Evolutionary conservation across 2,888 invertebrate genomes (phyloP), one percentile per base, ranked within the genome.

Genomic region (Plebejus argus): DNA sequence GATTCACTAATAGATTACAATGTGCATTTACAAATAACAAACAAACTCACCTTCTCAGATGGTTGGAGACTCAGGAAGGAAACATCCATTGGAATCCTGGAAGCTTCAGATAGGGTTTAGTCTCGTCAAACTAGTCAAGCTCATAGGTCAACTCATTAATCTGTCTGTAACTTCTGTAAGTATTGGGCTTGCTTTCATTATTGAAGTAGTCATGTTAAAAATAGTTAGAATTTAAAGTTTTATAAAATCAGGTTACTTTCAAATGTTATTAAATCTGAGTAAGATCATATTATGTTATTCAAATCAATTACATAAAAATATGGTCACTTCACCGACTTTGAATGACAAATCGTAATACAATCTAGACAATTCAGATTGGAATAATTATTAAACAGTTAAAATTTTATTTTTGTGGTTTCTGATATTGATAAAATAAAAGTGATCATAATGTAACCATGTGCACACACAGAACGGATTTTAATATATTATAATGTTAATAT

Each of bases 11-110:
- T 49, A 77, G 78, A 78, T 74, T 78, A 75, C 77, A 77, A 78
- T 53, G 66, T 78, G 72, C 58, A 45, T 33, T 78, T 49, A 15
- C 56, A 83, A 82, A 81, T 78, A 80, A 84, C 83, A 83, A 76
- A 82, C 77, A 82, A 81, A 93, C 93, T 93, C 91, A 93, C 93
- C 93, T 89, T 85, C 81, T 79, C 79, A 82, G 87, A 85, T 83
- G 84, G 83, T 87, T 88, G 89, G 86, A 86, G 86, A 82, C 87
- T 84, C 90, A 85, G 90, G 90, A 88, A 84, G 87, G 87, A 90
- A 87, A 79, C 80, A 80, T 79, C 80, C 74, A 53, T 49, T 74
- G 49, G 53, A 49, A 75, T 78, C 77, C 78, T 81, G 79, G 77
- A 78, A 88, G 88, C 87, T 82, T 86, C 86, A 85, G 85, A 86